Base-by-base conservation (phyloP, 1,140 invertebrate genomes). In the Bombyx mandarina region DNA sequence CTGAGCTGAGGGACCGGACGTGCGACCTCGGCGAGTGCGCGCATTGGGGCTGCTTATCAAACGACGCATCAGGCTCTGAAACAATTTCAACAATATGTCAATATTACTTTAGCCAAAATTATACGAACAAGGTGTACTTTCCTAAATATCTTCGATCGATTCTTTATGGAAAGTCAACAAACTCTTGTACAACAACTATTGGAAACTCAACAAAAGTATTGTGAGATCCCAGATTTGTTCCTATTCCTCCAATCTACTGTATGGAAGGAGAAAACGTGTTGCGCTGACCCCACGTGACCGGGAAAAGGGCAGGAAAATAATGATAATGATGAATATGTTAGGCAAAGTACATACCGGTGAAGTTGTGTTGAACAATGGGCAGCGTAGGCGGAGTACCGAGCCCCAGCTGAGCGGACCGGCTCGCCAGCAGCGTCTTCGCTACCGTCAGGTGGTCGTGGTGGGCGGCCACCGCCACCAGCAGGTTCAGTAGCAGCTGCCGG, bases 391-490 rank as follows among this genome's bases (percentile, higher is more conserved):
- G 89, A 8, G 94, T 74, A 0, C 92, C 92, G 6, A 97, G 88
- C 18, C 93, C 94, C 49, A 96, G 88, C 58, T 93, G 91, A 42
- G 91, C 90, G 0, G 95, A 95, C 79, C 94, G 93, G 57, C 94
- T 95, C 54, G 95, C 95, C 10, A 98, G 88, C 26, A 99, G 79
- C 12, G 97, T 92, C 9, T 94, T 90, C 0, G 97, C 96, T 8
- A 98, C 93, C 0, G 93, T 93, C 49, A 97, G 88, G 85, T 98
- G 95, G 87, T 99, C 96, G 57, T 93, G 91, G 82, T 98, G 97
- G 64, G 95, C 93, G 0, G 95, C 93, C 43, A 97, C 89, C 1
- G 98, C 95, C n/a, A 97, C 91, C 61, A 98, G 88, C 43, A 99
- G 88, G 83, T 99, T 99, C n/a, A 98, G 88, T 8, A 99, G 89